Conservation (phyloP, 2,888 invertebrate genomes). For the Erynnis tages region DNA sequence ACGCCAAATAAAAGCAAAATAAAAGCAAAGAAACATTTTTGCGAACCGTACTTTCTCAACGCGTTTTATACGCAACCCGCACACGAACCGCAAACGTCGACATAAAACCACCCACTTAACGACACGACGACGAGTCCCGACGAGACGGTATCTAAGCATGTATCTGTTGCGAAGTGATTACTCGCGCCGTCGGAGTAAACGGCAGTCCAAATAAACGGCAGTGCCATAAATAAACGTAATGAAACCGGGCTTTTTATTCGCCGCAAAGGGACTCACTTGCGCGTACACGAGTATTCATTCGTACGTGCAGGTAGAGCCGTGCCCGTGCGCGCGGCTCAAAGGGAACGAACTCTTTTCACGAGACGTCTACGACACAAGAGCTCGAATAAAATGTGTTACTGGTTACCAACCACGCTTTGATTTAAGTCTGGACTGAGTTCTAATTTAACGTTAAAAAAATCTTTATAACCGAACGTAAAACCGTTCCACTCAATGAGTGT, state of each 20-base stretch:
- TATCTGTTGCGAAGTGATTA: conserved; percentile 1
- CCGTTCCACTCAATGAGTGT: not conserved
- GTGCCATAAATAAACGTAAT: conserved; percentile 26
- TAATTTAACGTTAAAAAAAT: too few relatives aligned
- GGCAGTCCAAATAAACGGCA: conserved; percentile 5
- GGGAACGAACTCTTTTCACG: not conserved
- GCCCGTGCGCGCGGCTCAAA: not conserved
- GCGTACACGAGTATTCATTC: not conserved
- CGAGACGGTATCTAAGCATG: not conserved
- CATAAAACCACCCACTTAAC: not conserved
- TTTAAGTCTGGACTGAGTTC: not conserved
- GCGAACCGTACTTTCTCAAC: too few relatives aligned
- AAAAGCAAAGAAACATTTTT: too few relatives aligned
- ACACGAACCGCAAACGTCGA: not conserved
- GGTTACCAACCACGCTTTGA: not conserved
- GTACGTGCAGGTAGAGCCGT: not conserved
- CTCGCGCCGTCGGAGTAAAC: not conserved
- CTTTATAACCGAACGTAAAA: not conserved
- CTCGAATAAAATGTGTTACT: conserved; percentile 9
- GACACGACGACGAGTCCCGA: conserved; percentile 1
- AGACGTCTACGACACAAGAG: not conserved
- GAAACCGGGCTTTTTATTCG: conserved; percentile 26
- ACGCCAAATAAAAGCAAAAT: too few relatives aligned
- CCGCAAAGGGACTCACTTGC: conserved; percentile 9
- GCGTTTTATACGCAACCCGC: not conserved